Percentiles rank a stretch among this genome's conserved stretches.
Conservation (phyloP, 2,888 invertebrate genomes). For the Ypsolopha sequella region DNA sequence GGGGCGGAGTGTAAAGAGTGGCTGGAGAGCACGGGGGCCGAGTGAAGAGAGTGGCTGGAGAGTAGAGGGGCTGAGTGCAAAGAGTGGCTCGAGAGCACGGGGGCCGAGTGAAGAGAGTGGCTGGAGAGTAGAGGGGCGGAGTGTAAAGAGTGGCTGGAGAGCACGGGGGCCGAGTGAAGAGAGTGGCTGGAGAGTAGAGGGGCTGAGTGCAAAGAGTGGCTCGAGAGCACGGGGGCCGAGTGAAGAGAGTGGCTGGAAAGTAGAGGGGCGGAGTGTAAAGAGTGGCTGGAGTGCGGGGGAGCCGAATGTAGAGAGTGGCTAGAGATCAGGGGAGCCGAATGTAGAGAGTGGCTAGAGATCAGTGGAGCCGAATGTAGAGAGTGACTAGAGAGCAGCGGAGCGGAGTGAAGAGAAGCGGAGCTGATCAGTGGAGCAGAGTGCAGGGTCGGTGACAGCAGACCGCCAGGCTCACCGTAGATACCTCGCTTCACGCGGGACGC, state of each 20-base stretch:
- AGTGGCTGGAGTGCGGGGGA: slow-evolving; percentile 2
- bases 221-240: slow-evolving; percentile 10
- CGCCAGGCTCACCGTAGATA: slow-evolving; percentile 23
- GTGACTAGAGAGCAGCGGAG: slow-evolving; percentile 13
- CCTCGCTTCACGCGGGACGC: slow-evolving; percentile 35
- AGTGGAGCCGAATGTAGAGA: slow-evolving; percentile 10
- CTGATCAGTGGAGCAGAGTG: slow-evolving; percentile 12
- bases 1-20: slow-evolving; percentile 8
- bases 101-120: slow-evolving; percentile 9
- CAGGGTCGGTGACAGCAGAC: slow-evolving; percentile 4
- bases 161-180: slow-evolving; percentile 9
- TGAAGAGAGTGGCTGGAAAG: slow-evolving; percentile 9
- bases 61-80: background rate
- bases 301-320: slow-evolving; percentile 8
- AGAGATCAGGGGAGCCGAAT: slow-evolving; percentile 5
- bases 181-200: slow-evolving; percentile 13
- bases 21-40: background rate
- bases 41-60: background rate
- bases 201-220: slow-evolving; percentile 11
- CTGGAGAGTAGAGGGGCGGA: slow-evolving; percentile 2
- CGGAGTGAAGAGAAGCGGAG: slow-evolving; percentile 10
- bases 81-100: background rate
- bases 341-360: slow-evolving; percentile 8
- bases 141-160: slow-evolving; percentile 9
- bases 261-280: too few species aligned